These are phyloP conservation scores for Galleria mellonella DNA, from an alignment of 1,140 invertebrate species.

Conservation along the genomic window DNA sequence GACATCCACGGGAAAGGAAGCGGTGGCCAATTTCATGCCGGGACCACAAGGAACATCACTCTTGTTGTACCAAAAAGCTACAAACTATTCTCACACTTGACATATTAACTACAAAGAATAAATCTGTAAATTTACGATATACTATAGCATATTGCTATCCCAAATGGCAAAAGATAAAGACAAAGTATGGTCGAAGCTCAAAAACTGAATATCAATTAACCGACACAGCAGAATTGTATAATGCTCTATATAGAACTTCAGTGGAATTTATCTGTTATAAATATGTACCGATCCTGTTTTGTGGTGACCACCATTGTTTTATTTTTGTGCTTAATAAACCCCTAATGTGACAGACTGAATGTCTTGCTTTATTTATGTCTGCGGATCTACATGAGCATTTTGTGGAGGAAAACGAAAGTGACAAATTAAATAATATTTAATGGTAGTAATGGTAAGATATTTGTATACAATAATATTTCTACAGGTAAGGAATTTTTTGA, in stretches of 20 bases:
- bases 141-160: conserved; percentile 5
- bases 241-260: conserved; percentile 16
- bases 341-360: conserved; percentile 55
- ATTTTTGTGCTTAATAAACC: conserved; percentile 36
- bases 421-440: too few relatives aligned
- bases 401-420: conserved; percentile 4
- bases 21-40: too few relatives aligned
- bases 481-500: too few relatives aligned
- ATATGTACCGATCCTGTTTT: conserved; percentile 28
- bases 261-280: conserved; percentile 28
- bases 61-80: too few relatives aligned
- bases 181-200: conserved; percentile 23
- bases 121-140: conserved; percentile 7
- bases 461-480: too few relatives aligned
- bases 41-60: too few relatives aligned
- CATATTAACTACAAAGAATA: too few relatives aligned
- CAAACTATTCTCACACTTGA: too few relatives aligned
- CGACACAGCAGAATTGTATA: conserved; percentile 33
- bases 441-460: too few relatives aligned
- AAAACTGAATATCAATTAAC: conserved; percentile 30
- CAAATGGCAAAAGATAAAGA: conserved; percentile 15
- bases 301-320: conserved; percentile 22
- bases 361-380: conserved; percentile 29
- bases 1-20: too few relatives aligned
- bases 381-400: too few relatives aligned